Base-by-base conservation (phyloP, 2,113 vertebrate genomes). In the Scolopax mira region DNA sequence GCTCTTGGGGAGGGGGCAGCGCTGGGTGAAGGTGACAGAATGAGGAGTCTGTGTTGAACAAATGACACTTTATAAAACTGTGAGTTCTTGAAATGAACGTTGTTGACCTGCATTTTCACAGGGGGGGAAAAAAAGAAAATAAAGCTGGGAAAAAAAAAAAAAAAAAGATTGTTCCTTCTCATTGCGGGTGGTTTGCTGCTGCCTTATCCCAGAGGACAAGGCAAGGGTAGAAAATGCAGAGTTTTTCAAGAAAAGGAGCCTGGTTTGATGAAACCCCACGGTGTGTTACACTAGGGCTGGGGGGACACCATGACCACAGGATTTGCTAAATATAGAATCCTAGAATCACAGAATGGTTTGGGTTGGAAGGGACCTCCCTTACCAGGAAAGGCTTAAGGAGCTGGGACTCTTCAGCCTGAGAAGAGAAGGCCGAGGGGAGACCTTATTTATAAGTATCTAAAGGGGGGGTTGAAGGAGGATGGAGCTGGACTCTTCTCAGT, bases 41-140 rank as follows among this genome's bases (percentile, higher is more conserved):
- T 1, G 13, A 80, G 60, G 17, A 46, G 77, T 73, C 86, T 61
- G n/a, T 48, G 3, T 33, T 42, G 89, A 94, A 62, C 0, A 1
- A 94, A 83, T 49, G 93, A 95, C 92, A 96, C 95, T 95, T 97
- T 86, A 92, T 74, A 80, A 89, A 96, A 87, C 96, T 95, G 93
- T 94, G 85, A 93, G 73, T 90, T 93, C 52, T 60, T 58, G 30
- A 85, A 83, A 70, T 85, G 19, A 57, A 85, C 0, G 1, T 44
- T 73, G 42, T 51, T 89, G 80, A 94, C 88, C 75, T 95, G 79
- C 67, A 22, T 91, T 96, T 96, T 93, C 83, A 90, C 92, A 90
- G 90, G 70, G 33, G 27, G 42, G 75, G 72, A 72, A 67, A n/a
- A 66, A 72, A 6, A 66, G 65, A 52, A 80, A 88, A 64, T 85